phyloP scores from a whole-genome alignment of 1,140 invertebrate genomes.

The Copidosoma floridanum region DNA sequence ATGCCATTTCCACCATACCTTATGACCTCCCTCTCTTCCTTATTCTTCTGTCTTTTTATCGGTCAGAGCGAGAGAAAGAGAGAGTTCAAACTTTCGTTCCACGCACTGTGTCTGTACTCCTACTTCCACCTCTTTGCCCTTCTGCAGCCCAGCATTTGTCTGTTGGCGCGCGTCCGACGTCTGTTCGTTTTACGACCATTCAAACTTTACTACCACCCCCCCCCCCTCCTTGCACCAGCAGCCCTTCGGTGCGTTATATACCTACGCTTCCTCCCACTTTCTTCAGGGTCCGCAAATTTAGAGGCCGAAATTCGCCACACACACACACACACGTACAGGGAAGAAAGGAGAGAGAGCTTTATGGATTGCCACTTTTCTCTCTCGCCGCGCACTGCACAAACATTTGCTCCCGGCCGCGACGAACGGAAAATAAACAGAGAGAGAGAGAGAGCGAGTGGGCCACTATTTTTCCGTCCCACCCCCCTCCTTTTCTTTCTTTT shows the following conservation, averaged over 20 bases:
- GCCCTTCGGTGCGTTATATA: neutral
- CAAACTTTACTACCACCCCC: conserved; percentile 10
- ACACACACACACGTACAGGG: too few species aligned
- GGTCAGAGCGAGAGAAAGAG: conserved; percentile 23
- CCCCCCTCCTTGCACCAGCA: neutral
- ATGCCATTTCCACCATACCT: too few species aligned
- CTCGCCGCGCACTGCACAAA: too few species aligned
- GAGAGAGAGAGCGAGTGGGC: too few species aligned
- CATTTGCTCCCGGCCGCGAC: too few species aligned
- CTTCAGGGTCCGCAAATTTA: neutral
- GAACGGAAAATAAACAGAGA: too few species aligned
- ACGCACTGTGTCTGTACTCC: neutral
- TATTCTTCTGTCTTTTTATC: conserved; percentile 15
- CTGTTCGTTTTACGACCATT: conserved; percentile 10
- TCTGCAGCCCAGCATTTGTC: neutral
- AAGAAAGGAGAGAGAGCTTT: conserved; percentile 1
- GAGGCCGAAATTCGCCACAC: neutral
- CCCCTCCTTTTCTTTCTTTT: neutral
- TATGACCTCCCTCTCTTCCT: neutral
- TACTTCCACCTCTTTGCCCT: neutral
- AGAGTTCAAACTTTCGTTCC: conserved; percentile 16
- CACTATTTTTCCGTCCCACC: neutral
- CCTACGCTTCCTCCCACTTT: conserved; percentile 4
- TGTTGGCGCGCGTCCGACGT: neutral
- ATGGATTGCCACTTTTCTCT: conserved; percentile 7